phyloP scores from a whole-genome alignment of 2,113 vertebrate genomes.

The Azemiops feae region DNA sequence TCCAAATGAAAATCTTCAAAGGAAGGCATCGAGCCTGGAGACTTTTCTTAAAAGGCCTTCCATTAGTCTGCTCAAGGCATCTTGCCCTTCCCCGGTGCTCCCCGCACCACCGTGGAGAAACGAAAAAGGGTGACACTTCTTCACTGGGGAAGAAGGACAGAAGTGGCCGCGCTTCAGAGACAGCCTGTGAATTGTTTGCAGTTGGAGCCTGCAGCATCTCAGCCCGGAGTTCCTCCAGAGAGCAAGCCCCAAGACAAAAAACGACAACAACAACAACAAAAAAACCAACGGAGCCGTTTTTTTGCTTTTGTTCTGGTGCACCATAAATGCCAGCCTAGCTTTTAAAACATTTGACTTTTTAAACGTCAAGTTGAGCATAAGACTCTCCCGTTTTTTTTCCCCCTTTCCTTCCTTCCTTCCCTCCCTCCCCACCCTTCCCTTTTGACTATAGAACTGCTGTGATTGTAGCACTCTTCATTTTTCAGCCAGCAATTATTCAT shows the following conservation, averaged over 20 bases:
- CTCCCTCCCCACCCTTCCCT: not conserved
- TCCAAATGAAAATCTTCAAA: too few species aligned
- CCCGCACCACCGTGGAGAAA: not conserved
- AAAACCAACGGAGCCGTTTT: not conserved
- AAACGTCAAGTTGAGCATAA: slow-evolving; percentile 27
- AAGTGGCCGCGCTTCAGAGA: not conserved
- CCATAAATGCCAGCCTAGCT: not conserved
- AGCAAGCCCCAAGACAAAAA: not conserved
- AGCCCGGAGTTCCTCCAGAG: not conserved
- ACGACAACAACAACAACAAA: too few species aligned
- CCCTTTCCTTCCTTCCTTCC: not conserved
- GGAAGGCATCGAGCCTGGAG: too few species aligned
- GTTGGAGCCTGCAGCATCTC: slow-evolving; percentile 7
- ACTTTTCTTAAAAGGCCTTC: not conserved
- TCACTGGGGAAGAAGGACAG: not conserved
- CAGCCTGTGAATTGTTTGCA: not conserved
- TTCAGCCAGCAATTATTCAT: slow-evolving; percentile 55
- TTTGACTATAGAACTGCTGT: slow-evolving; percentile 26
- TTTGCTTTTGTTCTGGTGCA: not conserved
- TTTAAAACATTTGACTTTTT: slow-evolving; percentile 34
- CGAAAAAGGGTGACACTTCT: not conserved
- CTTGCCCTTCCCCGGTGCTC: not conserved
- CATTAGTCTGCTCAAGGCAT: not conserved
- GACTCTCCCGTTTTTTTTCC: slow-evolving; percentile 9
- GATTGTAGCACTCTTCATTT: slow-evolving; percentile 45